phyloP scores from a whole-genome alignment of 2,888 invertebrate genomes.

The Chloroclysta siterata region DNA sequence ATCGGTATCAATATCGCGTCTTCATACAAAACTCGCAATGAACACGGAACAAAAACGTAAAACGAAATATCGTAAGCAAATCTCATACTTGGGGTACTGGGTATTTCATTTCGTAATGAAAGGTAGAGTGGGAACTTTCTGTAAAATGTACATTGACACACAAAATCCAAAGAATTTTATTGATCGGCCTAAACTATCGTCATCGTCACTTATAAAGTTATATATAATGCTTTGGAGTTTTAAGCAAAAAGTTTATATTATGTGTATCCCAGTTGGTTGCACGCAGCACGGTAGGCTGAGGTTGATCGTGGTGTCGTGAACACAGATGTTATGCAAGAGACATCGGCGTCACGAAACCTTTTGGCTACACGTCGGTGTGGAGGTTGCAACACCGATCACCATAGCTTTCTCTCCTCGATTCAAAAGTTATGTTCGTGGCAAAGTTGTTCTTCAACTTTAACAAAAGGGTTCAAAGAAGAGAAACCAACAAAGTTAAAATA shows the following conservation, averaged over 20 bases:
- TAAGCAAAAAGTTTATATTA: conserved; percentile 19
- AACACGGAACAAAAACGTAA: too few species aligned
- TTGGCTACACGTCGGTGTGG: conserved; percentile 62
- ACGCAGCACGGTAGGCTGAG: conserved; percentile 37
- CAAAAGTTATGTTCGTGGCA: conserved; percentile 51
- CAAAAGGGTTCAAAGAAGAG: conserved; percentile 1
- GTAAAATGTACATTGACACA: background rate
- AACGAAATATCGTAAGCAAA: too few species aligned
- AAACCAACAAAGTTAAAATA: conserved; percentile 5
- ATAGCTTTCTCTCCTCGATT: conserved; percentile 71
- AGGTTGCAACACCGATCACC: conserved; percentile 71
- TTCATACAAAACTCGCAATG: too few species aligned
- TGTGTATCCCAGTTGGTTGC: conserved; percentile 17
- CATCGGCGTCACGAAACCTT: conserved; percentile 74
- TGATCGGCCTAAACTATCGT: background rate
- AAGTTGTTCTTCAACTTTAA: conserved; percentile 42
- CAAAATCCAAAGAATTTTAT: background rate
- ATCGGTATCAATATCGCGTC: too few species aligned
- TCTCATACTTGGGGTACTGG: too few species aligned
- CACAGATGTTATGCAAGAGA: conserved; percentile 68
- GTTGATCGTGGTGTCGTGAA: conserved; percentile 53
- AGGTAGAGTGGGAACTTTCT: conserved; percentile 5
- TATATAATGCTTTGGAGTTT: conserved; percentile 10
- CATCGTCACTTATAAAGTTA: conserved; percentile 4
- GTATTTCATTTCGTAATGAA: conserved; percentile 7